These are phyloP conservation scores for Menura novaehollandiae DNA, from an alignment of 2,113 vertebrate species.

Conservation along the genomic window DNA sequence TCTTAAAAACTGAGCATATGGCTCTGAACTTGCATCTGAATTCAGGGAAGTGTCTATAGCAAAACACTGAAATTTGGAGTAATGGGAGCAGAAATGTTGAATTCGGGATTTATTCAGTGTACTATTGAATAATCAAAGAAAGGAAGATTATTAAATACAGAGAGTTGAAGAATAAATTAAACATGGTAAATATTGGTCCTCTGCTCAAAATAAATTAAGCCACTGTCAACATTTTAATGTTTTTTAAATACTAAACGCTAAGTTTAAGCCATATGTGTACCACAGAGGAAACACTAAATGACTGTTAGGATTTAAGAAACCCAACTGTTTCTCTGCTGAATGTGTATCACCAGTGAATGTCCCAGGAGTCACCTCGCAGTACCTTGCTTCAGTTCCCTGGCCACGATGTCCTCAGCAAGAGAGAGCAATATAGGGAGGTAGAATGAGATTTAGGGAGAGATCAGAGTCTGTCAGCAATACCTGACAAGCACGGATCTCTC, in stretches of 20 bases:
- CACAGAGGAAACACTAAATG: neutral
- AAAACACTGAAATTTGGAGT: neutral
- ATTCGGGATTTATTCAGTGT: neutral
- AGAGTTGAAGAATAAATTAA: neutral
- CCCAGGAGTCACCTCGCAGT: neutral
- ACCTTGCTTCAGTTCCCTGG: neutral
- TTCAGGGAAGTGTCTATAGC: neutral
- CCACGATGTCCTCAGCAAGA: neutral
- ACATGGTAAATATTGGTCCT: neutral
- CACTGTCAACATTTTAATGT: neutral
- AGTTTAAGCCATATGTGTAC: neutral
- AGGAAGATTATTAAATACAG: neutral
- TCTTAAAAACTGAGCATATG: neutral
- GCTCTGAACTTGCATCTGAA: neutral
- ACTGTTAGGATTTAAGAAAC: neutral
- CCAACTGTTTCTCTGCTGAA: neutral
- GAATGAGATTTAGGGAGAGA: neutral
- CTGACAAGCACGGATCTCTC: neutral
- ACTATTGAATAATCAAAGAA: neutral
- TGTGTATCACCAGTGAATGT: neutral
- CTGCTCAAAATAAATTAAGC: neutral
- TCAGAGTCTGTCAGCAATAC: neutral
- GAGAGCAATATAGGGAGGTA: neutral
- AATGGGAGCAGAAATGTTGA: neutral
- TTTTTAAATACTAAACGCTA: neutral